Evolutionary conservation across 2,113 vertebrate species (phyloP), one percentile per base, ranked within the genome.

Genomic region (Nothocercus julius): DNA sequence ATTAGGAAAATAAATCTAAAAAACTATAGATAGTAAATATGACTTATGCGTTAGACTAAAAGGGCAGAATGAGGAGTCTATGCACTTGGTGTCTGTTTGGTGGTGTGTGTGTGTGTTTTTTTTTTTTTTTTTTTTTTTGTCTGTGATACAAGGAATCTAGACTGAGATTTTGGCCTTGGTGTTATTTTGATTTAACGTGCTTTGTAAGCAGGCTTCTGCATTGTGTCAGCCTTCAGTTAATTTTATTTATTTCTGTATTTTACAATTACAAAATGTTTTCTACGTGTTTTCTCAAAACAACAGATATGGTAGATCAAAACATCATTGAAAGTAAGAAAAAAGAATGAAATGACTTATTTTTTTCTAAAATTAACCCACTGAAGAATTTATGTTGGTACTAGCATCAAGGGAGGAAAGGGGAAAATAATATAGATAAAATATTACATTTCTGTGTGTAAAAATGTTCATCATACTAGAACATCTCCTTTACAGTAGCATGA

Each of bases 291-390:
- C 7, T 80, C 25, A 80, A 79, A 85, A 85, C 6, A 86, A 38
- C 12, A 59, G 10, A 61, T 82, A 59, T n/a, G 54, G 22, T 18
- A 28, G 8, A 12, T 73, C 63, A 8, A 28, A 76, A n/a, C 19
- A n/a, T n/a, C 40, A 34, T 49, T 81, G n/a, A 9, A 62, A 17
- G 8, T 8, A 38, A 73, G 77, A 83, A 82, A 44, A 53, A 45
- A 59, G 30, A 49, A 17, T 8, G 0, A 28, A 67, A 38, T 1
- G 1, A 34, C 45, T 25, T 16, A 5, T 24, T 24, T 45, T 22
- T 56, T 32, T 82, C 13, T 81, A 24, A 59, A 76, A 53, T 11
- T 13, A 78, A 21, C 2, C 4, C 47, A 45, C 20, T 42, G 42
- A 69, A 66, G 17, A 77, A 36, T 77, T 88, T 90, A 44, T 64